Evolutionary conservation across 1,140 invertebrate species (phyloP), one percentile per base, ranked within the genome.

Genomic region (Drosophila aff.): DNA sequence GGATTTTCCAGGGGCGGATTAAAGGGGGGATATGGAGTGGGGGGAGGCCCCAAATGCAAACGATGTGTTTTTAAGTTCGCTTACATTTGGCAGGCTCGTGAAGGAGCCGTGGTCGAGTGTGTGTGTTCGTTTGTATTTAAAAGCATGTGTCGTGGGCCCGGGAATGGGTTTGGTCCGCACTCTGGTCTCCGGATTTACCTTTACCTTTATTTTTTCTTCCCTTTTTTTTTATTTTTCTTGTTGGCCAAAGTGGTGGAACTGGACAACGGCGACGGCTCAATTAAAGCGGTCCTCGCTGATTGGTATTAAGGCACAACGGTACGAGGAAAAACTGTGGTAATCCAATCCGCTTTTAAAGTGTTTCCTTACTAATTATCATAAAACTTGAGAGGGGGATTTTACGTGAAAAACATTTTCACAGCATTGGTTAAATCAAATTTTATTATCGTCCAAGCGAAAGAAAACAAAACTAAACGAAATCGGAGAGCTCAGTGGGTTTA

Each of bases 61-160:
- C 84, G 84, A 89, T 81, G 84, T 89, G 84, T 89, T 89, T 79
- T 89, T 89, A 89, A 89, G 85, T 89, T 90, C 84, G 85, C 85
- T 89, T 90, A 89, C 84, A 89, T 83, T 87, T 89, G 84, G 81
- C 80, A 83, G 83, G 59, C 85, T 63, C 65, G 69, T 83, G 80
- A 69, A 80, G 76, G 78, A 79, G 72, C 71, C 67, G 62, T 77
- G 62, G 62, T 84, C 65, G 81, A 81, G 84, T 78, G 67, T 79
- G 65, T 77, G 74, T 65, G 76, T 79, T 81, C 69, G 73, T 79
- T 81, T 79, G 73, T 83, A 61, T 86, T 86, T 86, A 86, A 85
- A 85, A 85, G 82, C 79, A 75, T 79, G 61, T 82, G 72, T 84
- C 36, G 50, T 61, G 38, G 10, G 4, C 15, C 16, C 31, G 50